These are phyloP conservation scores for Cybosia mesomella DNA, from an alignment of 2,888 invertebrate genomes.

Conservation along the genomic window DNA sequence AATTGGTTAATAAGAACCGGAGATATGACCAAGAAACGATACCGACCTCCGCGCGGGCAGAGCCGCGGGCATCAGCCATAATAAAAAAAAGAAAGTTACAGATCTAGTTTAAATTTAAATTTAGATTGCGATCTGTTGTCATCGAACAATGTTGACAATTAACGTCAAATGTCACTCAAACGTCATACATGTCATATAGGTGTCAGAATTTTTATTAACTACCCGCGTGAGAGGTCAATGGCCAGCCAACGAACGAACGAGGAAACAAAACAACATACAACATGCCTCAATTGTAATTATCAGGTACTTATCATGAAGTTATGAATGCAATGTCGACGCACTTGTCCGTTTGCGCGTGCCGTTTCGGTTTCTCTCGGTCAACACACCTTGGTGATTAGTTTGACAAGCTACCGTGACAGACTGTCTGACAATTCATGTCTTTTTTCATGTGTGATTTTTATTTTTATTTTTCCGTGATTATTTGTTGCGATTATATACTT, in stretches of 20 bases:
- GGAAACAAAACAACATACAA: conserved; percentile 7
- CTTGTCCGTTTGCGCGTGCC: conserved; percentile 3
- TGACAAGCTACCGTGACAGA: conserved; percentile 22
- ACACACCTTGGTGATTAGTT: conserved; percentile 20
- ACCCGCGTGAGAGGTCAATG: neutral
- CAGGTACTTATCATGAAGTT: conserved; percentile 8
- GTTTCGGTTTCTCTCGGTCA: conserved; percentile 23
- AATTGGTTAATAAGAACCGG: too few species aligned
- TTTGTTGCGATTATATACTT: neutral
- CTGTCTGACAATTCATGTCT: neutral
- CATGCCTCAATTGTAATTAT: neutral
- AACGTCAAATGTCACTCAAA: neutral
- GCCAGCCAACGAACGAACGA: neutral
- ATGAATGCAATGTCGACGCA: conserved; percentile 20
- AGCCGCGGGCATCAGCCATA: too few species aligned
- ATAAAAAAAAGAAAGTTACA: neutral
- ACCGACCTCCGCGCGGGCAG: too few species aligned
- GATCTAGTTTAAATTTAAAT: neutral
- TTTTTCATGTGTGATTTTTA: conserved; percentile 1
- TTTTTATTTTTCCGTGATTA: neutral
- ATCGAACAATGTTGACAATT: neutral
- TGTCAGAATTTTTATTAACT: conserved; percentile 1
- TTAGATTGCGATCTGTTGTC: neutral
- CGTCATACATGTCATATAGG: neutral
- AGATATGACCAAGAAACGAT: too few species aligned